phyloP scores from a whole-genome alignment of 2,113 vertebrate genomes.

The Zapornia atra region DNA sequence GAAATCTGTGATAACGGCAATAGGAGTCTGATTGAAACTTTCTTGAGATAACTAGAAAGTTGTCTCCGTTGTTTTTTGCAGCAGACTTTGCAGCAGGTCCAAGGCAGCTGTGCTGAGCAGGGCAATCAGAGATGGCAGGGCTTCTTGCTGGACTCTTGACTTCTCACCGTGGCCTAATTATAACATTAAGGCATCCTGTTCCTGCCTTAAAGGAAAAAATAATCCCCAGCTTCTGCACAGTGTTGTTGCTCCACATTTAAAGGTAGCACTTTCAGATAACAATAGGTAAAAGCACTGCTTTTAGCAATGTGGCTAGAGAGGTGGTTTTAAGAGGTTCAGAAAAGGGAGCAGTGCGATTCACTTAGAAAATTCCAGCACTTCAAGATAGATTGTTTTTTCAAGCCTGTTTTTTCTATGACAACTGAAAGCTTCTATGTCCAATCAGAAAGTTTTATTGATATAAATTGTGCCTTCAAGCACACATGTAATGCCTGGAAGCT shows the following conservation, averaged over 20 bases:
- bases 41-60: not conserved
- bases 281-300: not conserved
- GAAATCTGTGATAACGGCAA: not conserved
- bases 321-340: not conserved
- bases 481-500: accelerated
- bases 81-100: not conserved
- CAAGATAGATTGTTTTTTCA: not conserved
- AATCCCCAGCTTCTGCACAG: not conserved
- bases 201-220: not conserved
- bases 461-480: accelerated
- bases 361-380: not conserved
- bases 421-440: not conserved
- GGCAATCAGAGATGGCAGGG: not conserved
- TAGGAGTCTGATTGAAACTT: not conserved
- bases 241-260: not conserved
- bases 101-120: not conserved
- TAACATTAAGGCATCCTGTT: not conserved
- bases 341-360: not conserved
- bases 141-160: not conserved
- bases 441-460: not conserved
- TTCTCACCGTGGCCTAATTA: not conserved
- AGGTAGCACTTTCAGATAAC: not conserved
- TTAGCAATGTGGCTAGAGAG: not conserved
- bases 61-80: not conserved
- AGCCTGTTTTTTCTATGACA: not conserved